Evolutionary conservation across 2,797 vertebrate species (phyloP).

Genomic region (Balearica regulorum): DNA sequence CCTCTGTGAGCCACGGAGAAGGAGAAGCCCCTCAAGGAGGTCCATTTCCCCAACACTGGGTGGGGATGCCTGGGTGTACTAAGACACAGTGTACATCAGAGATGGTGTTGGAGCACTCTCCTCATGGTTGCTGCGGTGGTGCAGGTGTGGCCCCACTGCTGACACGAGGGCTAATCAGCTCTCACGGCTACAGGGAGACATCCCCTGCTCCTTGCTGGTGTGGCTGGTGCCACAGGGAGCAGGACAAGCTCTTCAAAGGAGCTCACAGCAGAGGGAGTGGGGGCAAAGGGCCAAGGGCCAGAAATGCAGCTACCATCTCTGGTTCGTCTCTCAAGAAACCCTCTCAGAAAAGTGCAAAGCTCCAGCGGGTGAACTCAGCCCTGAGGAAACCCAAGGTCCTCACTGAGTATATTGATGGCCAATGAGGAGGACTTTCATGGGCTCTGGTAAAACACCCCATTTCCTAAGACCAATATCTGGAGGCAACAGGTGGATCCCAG

Average conservation of each 20-base stretch:
- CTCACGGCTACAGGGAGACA: background rate
- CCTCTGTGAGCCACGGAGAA: background rate
- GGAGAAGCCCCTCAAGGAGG: background rate
- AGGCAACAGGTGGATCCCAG: background rate
- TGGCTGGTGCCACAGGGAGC: background rate
- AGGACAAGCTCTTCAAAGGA: background rate
- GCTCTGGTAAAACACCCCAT: background rate
- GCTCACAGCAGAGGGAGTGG: background rate
- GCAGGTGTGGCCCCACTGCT: background rate
- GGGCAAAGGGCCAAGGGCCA: background rate
- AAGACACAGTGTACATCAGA: background rate
- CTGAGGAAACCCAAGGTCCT: background rate
- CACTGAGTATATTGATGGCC: background rate
- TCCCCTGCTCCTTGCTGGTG: background rate
- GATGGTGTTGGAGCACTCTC: background rate
- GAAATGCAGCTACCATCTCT: background rate
- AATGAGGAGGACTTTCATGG: background rate
- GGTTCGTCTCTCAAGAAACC: background rate
- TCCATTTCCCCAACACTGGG: background rate
- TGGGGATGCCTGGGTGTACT: background rate
- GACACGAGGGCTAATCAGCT: background rate
- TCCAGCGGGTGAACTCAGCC: background rate
- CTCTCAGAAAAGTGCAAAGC: background rate
- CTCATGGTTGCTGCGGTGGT: background rate
- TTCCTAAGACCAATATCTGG: background rate